Base-by-base conservation (phyloP, 2,113 vertebrate genomes). In the Elephantulus edwardii region DNA sequence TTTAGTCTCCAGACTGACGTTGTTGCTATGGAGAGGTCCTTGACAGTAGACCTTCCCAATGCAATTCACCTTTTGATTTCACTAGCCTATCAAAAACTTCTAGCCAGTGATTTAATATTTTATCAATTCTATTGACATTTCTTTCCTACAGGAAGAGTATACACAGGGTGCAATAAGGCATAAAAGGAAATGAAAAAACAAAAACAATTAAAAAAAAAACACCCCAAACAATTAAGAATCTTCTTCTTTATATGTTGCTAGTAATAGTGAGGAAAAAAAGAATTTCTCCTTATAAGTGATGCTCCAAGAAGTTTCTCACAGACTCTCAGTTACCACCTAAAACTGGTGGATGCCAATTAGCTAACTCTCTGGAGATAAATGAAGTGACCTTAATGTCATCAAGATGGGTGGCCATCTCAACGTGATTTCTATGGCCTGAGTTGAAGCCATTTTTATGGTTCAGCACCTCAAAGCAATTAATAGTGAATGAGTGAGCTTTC, bases 381-480 rank as follows among this genome's bases (percentile, higher is more conserved):
- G 93, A 86, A 96, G 92, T 82, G 82, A 91, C 91, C 84, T 95
- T 71, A 91, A 8, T 96, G 92, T 96, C 86, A 42, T 56, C 38
- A 26, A 0, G 50, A 92, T 90, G 56, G 30, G 86, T 94, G 83
- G 5, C 44, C 8, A 52, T 85, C 11, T 13, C 28, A 79, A 79
- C 56, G 20, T 64, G 28, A 3, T 38, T 94, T 77, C 95, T 93
- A 70, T 78, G 90, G 93, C 89, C 44, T 84, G 93, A 93, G 93
- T 94, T 96, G 86, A 66, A 28, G 77, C 93, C 84, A 88, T 94
- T 93, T 96, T 94, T 20, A 94, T 95, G 97, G 97, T 97, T 97
- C 97, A 96, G 94, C 94, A 95, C 92, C 96, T 96, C 93, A 44
- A 96, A 96, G 93, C 96, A 97, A 97, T 98, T 97, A 98, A 94